phyloP scores from a whole-genome alignment of 1,140 invertebrate species.

The Drusus annulatus region DNA sequence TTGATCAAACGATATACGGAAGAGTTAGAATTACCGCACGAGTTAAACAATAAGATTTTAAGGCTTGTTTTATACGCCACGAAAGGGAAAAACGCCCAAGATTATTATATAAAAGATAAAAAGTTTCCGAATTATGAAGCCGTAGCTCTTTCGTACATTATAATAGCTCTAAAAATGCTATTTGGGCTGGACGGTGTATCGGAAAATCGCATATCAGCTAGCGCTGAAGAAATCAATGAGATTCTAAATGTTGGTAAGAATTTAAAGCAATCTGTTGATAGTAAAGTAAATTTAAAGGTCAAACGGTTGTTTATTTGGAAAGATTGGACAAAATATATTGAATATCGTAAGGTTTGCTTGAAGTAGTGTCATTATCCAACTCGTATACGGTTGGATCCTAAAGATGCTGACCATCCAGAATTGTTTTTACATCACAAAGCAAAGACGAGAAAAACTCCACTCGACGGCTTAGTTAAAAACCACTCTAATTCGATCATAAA shows the following conservation, averaged over 20 bases:
- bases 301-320: slow-evolving; percentile 73
- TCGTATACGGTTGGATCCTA: slow-evolving; percentile 62
- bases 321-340: slow-evolving; percentile 77
- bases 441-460: slow-evolving; percentile 38
- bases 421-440: slow-evolving; percentile 54
- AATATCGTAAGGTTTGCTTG: slow-evolving; percentile 72
- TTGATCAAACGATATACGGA: slow-evolving; percentile 60
- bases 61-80: slow-evolving; percentile 6
- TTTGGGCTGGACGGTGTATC: slow-evolving; percentile 77
- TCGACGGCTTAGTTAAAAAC: slow-evolving; percentile 40
- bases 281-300: slow-evolving; percentile 1
- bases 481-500: slow-evolving; percentile 42
- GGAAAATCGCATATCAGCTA: slow-evolving; percentile 73
- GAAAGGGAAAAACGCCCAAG: slow-evolving; percentile 62
- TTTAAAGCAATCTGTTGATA: background rate
- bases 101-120: slow-evolving; percentile 52
- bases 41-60: slow-evolving; percentile 62
- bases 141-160: slow-evolving; percentile 74
- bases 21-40: slow-evolving; percentile 61
- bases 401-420: slow-evolving; percentile 50
- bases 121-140: slow-evolving; percentile 75
- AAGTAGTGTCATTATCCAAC: slow-evolving; percentile 72
- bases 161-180: slow-evolving; percentile 76
- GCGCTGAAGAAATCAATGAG: slow-evolving; percentile 70
- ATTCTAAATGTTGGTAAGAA: slow-evolving; percentile 38